Base-by-base conservation (phyloP, 2,888 invertebrate species). In the Andrena marginata region DNA sequence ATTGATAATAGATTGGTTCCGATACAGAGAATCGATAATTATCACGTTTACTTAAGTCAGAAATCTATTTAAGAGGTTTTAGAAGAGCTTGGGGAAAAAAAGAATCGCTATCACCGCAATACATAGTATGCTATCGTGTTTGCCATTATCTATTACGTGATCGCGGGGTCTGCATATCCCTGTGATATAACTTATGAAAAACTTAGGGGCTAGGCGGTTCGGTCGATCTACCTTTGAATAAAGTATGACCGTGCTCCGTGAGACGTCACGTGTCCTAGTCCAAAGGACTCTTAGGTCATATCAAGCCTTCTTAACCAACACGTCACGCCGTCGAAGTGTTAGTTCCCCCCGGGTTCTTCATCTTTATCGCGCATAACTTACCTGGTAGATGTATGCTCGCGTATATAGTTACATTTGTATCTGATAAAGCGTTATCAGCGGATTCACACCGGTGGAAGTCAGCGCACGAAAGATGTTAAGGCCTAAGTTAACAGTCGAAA, bases 141-240 rank as follows among this genome's bases (percentile, higher is more conserved):
- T 23, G 31, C 29, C 35, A 77, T 72, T 81, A 54, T 64, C 63
- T 79, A 77, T 85, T 80, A 77, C 68, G 68, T 59, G 68, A 74
- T 63, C 56, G 60, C 5, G 31, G 31, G 10, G 2, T 54, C 16
- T 56, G 29, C 48, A n/a, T 73, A 73, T 48, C 51, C 26, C 26
- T 31, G 62, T 33, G 54, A 56, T 76, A 71, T 65, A 71, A 78
- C 54, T 69, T 60, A 72, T 75, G 62, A 60, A 68, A 70, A 77
- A 80, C 54, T 80, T 69, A 59, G 60, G 26, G 64, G 29, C 33
- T 65, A 51, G 56, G 68, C 10, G 70, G 42, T 54, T 71, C 77
- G 80, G 82, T 85, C 86, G 86, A 79, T 76, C 42, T 51, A 56
- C 54, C 75, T 65, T 64, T 89, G 72, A 87, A 89, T 89, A 89